Evolutionary conservation across 1,140 invertebrate genomes (phyloP), one percentile per base, ranked within the genome.

Genomic region (Aphelinus atriplicis): DNA sequence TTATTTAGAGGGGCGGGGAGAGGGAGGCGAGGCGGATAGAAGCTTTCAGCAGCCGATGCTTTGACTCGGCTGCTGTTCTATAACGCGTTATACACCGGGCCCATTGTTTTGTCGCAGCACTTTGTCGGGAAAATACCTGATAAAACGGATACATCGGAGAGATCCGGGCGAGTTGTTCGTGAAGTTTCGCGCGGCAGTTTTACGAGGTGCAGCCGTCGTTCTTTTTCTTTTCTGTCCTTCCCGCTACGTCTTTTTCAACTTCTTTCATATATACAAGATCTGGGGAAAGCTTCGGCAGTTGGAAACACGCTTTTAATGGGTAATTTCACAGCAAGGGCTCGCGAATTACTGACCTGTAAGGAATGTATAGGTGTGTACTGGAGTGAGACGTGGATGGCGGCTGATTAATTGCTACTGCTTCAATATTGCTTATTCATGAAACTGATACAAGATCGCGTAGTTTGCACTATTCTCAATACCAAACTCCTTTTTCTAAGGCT

Each of bases 91-190:
- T 56, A 55, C 26, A 26, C 26, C 3, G 6, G 45, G 55, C 5
- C 10, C 53, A 68, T 56, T 68, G 26, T 26, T 10, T n/a, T 10
- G 51, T 4, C n/a, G 46, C 9, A 48, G 45, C n/a, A 9, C 3
- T 46, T 2, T 56, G 48, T 68, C 26, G 67, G 67, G 60, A 69
- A 69, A 60, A 69, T 43, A 7, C 9, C 56, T 58, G 67, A 4
- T 57, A 26, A 26, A 26, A 26, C 26, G 26, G 26, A 26, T 26
- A 26, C 26, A 26, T 26, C 26, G 26, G 26, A 26, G 26, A 26
- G 26, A 26, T 26, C 26, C 26, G 26, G 26, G 26, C 26, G 26
- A 26, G 26, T 26, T 26, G 26, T 26, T 26, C 26, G 26, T 26
- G 26, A 26, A 26, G 26, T 26, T 26, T 26, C 26, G 26, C 26